phyloP scores from a whole-genome alignment of 2,113 vertebrate genomes.

The Cathartes aura region DNA sequence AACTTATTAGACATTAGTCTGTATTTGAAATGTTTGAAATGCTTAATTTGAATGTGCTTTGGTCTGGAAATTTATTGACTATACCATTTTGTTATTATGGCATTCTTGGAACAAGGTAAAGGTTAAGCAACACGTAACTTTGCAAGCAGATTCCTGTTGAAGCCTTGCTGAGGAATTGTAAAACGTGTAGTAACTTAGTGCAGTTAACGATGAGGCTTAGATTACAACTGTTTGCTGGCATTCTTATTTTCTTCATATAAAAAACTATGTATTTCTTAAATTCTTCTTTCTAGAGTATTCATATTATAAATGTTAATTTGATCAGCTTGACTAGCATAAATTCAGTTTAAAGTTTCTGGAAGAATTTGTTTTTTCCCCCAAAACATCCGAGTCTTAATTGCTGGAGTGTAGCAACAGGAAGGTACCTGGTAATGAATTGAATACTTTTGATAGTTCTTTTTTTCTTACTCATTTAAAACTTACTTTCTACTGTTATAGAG shows the following conservation, averaged over 20 bases:
- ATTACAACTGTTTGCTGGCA: background rate
- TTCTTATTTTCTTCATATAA: background rate
- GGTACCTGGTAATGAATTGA: background rate
- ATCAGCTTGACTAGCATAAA: background rate
- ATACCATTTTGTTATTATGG: background rate
- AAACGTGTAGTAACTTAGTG: background rate
- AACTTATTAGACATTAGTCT: background rate
- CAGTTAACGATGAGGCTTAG: background rate
- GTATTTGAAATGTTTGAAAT: background rate
- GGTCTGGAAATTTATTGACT: background rate
- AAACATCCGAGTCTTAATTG: background rate
- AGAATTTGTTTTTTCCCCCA: background rate
- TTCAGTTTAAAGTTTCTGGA: background rate
- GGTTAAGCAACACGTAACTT: accelerated
- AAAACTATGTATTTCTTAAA: background rate
- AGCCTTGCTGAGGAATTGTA: background rate
- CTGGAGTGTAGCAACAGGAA: background rate
- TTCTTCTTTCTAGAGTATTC: background rate
- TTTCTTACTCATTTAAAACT: background rate
- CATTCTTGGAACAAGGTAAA: background rate
- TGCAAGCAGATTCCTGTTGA: background rate
- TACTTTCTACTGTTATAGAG: background rate
- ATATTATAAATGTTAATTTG: background rate
- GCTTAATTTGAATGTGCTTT: background rate
- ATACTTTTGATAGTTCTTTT: background rate